phyloP scores from a whole-genome alignment of 2,113 vertebrate species.

The Corythaixoides concolor region DNA sequence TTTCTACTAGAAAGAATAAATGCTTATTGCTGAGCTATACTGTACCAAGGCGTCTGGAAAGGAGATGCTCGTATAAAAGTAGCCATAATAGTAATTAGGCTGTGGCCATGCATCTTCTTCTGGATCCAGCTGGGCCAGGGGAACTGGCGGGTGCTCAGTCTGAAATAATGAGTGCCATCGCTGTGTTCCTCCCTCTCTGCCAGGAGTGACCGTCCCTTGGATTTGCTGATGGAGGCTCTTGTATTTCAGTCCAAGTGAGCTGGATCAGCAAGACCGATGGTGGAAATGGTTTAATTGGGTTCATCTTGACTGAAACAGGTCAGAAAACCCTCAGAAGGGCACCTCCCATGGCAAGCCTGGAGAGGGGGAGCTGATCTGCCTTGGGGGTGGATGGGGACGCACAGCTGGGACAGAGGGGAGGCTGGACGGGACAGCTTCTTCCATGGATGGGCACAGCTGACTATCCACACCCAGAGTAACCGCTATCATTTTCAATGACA shows the following conservation, averaged over 20 bases:
- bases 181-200: not conserved
- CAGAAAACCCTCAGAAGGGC: not conserved
- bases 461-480: not conserved
- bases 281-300: not conserved
- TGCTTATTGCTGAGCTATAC: not conserved
- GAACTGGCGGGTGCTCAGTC: accelerated
- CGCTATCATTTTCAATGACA: not conserved
- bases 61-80: not conserved
- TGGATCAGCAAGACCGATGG: not conserved
- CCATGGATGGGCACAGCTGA: not conserved
- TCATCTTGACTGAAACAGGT: not conserved
- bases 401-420: not conserved
- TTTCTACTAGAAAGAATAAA: not conserved
- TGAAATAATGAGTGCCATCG: not conserved
- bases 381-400: accelerated
- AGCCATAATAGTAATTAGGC: not conserved
- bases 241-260: not conserved
- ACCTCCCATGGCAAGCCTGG: not conserved
- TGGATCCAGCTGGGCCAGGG: not conserved
- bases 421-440: not conserved
- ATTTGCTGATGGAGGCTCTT: not conserved
- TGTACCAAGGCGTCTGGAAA: not conserved
- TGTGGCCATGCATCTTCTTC: not conserved
- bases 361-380: not conserved
- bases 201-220: not conserved